phyloP scores from a whole-genome alignment of 2,888 invertebrate species.

The Atrina japonica region DNA sequence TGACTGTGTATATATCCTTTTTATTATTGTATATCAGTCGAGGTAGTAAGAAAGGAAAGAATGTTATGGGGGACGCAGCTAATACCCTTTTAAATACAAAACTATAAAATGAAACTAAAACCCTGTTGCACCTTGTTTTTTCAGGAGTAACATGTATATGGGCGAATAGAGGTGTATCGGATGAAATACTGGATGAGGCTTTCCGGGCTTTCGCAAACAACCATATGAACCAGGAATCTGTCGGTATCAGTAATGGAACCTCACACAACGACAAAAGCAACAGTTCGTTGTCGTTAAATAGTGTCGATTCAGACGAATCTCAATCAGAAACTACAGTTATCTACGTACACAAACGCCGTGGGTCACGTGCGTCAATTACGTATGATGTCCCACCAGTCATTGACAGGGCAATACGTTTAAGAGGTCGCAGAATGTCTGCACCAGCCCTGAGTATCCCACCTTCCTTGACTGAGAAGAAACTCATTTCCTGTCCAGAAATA shows the following conservation, averaged over 20 bases:
- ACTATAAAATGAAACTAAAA: too few relatives aligned
- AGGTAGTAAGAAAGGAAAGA: too few relatives aligned
- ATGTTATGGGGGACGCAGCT: too few relatives aligned
- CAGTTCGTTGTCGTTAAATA: constrained; percentile 40
- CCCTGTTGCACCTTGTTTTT: too few relatives aligned
- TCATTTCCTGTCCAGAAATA: constrained; percentile 29
- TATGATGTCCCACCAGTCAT: constrained; percentile 44
- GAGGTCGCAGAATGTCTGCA: constrained; percentile 42
- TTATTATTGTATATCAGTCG: too few relatives aligned
- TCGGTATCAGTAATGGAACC: constrained; percentile 19
- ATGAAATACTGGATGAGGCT: constrained; percentile 60
- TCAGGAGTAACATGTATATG: constrained; percentile 59
- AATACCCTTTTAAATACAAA: too few relatives aligned
- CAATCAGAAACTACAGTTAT: constrained; percentile 44
- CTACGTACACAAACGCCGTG: constrained; percentile 40
- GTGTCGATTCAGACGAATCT: constrained; percentile 43
- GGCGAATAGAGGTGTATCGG: constrained; percentile 60
- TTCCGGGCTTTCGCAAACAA: constrained; percentile 57
- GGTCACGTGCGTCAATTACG: constrained; percentile 42
- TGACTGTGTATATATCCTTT: too few relatives aligned
- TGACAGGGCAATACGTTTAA: constrained; percentile 38
- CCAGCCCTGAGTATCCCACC: constrained; percentile 41
- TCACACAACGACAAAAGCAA: constrained; percentile 17
- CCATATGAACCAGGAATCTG: constrained; percentile 27
- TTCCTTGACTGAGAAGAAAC: constrained; percentile 15